phyloP scores from a whole-genome alignment of 1,140 invertebrate genomes.

The Drosophila nigromelanica region DNA sequence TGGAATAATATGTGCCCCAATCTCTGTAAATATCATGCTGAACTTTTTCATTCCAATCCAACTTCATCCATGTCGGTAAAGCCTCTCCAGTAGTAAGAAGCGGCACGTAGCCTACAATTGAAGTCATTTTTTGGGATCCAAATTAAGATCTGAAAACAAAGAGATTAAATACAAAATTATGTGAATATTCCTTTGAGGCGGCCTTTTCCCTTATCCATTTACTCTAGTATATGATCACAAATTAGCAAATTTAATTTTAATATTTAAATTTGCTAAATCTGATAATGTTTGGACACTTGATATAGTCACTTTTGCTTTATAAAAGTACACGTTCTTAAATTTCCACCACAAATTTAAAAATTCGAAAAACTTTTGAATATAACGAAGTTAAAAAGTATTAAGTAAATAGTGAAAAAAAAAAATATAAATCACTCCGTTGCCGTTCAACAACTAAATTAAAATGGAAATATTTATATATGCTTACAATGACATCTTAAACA shows the following conservation, averaged over 20 bases:
- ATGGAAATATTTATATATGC: background rate
- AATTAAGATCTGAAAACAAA: background rate
- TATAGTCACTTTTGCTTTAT: background rate
- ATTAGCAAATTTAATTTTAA: too few relatives aligned
- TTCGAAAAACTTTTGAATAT: background rate
- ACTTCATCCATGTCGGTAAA: constrained; percentile 52
- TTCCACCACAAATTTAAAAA: constrained; percentile 18
- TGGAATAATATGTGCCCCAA: constrained; percentile 72
- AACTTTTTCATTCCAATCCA: constrained; percentile 61
- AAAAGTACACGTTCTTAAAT: background rate
- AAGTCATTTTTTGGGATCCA: background rate
- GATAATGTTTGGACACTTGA: too few relatives aligned
- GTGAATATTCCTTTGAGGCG: too few relatives aligned
- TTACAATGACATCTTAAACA: background rate
- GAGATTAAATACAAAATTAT: background rate
- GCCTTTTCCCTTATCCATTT: background rate
- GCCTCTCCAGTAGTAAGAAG: constrained; percentile 13
- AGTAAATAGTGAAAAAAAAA: background rate
- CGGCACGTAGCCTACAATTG: background rate
- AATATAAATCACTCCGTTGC: background rate
- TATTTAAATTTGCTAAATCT: too few relatives aligned
- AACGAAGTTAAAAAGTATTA: background rate
- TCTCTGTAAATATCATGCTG: constrained; percentile 70
- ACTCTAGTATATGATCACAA: background rate
- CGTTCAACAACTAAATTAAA: background rate